A percentile compares a stretch with the other conserved stretches of the same genome.
Evolutionary conservation across 2,888 invertebrate species (phyloP).

Genomic region (Pemphredon lugubris): DNA sequence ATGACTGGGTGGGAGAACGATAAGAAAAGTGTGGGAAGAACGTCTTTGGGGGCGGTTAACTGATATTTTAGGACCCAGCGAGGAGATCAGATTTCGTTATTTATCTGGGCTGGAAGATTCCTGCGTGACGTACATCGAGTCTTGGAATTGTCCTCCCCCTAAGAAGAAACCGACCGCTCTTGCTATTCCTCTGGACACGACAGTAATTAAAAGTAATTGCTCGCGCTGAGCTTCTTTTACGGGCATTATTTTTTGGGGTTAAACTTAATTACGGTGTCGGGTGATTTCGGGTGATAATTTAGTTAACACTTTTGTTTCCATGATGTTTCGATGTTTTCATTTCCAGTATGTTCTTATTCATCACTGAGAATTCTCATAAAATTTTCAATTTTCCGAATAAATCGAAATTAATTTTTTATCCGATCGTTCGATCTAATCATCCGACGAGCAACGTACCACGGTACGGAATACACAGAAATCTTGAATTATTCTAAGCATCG

Average conservation of each 20-base stretch:
- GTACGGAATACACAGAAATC: too few relatives aligned
- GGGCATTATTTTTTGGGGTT: constrained; percentile 24
- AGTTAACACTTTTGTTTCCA: constrained; percentile 3
- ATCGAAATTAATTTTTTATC: too few relatives aligned
- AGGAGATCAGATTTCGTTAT: too few relatives aligned
- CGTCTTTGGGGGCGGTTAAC: too few relatives aligned
- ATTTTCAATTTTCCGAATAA: too few relatives aligned
- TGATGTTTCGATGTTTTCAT: not conserved
- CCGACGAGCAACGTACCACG: too few relatives aligned
- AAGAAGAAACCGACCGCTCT: constrained; percentile 42
- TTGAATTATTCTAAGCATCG: too few relatives aligned
- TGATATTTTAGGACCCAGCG: too few relatives aligned
- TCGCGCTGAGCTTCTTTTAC: constrained; percentile 44
- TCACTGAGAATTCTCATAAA: too few relatives aligned
- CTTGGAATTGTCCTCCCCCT: constrained; percentile 49
- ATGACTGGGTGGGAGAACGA: too few relatives aligned
- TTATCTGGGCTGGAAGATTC: constrained; percentile 9
- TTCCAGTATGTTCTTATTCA: not conserved
- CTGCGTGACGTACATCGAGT: constrained; percentile 40
- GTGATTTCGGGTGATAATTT: constrained; percentile 1
- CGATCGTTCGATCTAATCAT: too few relatives aligned
- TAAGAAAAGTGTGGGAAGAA: too few relatives aligned
- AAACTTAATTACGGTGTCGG: constrained; percentile 7
- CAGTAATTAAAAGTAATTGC: constrained; percentile 63
- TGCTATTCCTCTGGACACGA: constrained; percentile 38